Evolutionary conservation across 2,797 vertebrate genomes (phyloP), one percentile per base, ranked within the genome.

Genomic region (Poecilia gillii): DNA sequence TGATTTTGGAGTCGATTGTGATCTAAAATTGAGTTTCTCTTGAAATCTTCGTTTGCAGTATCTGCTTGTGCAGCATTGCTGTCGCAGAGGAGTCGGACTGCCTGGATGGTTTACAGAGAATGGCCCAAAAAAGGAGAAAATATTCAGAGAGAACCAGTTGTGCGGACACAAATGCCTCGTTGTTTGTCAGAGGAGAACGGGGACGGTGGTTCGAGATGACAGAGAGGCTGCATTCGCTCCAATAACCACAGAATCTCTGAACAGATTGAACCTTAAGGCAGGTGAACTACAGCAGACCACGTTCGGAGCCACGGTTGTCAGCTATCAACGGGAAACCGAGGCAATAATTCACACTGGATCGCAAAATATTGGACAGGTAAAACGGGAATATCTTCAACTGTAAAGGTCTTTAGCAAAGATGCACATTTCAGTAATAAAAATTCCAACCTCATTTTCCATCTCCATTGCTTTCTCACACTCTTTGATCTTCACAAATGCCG

Each of bases 401-500:
- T 18, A 71, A 31, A 43, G 6, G 6, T 45, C 5, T 7, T 13
- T 43, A 23, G 39, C n/a, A 11, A 70, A 70, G 25, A 13, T n/a
- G 43, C 25, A 45, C 23, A 45, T 28, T 70, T 66, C 2, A 33
- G 59, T 59, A 62, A 33, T 45, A 72, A 25, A 57, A 75, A 62
- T 62, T 43, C 18, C 36, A 2, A 45, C 53, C 39, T 62, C 13
- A 1, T 47, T 45, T 72, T 72, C 25, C 13, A 51, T n/a, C 33
- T 47, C 51, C 41, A 49, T 51, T 1, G 18, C 23, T 73, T 59
- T 75, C 51, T 68, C 3, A 36, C 57, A 77, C 71, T 33, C 76
- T 81, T 55, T 83, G 73, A 85, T 87, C 75, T 80, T 77, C 33
- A 33, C 57, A 85, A 78, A 83, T 75, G 80, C 55, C 83, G 85